These are phyloP conservation scores for Pseudomyrmex pallidus DNA, from an alignment of 1,140 invertebrate species.

Conservation along the genomic window DNA sequence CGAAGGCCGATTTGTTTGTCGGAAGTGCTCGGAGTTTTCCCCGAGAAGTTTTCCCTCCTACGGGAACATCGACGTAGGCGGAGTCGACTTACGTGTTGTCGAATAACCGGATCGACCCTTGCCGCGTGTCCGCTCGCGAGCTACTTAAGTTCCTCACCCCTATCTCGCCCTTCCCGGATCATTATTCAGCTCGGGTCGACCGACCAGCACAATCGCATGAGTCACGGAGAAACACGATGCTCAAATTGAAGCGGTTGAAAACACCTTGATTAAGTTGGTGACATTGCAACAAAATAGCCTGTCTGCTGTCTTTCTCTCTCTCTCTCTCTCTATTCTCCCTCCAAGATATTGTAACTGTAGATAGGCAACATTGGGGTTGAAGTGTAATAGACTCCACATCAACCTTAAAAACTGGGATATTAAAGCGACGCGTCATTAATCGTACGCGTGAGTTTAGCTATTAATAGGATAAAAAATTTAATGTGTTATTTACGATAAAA, in stretches of 20 bases:
- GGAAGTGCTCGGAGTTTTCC: conserved; percentile 68
- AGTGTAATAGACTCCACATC: conserved; percentile 27
- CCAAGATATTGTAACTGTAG: conserved; percentile 27
- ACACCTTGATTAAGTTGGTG: conserved; percentile 57
- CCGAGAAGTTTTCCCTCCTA: conserved; percentile 65
- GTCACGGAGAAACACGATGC: conserved; percentile 53
- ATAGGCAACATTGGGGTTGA: conserved; percentile 15
- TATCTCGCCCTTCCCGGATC: conserved; percentile 58
- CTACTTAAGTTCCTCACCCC: conserved; percentile 68
- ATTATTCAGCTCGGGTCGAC: conserved; percentile 61
- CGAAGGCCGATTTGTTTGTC: conserved; percentile 67
- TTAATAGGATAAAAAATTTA: conserved; percentile 1
- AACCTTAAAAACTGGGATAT: conserved; percentile 13
- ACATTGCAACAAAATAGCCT: conserved; percentile 58
- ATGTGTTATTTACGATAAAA: conserved; percentile 14
- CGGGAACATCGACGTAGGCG: conserved; percentile 57
- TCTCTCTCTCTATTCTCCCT: background rate
- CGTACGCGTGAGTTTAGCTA: background rate
- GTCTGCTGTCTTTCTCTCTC: background rate
- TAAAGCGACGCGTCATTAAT: conserved; percentile 32
- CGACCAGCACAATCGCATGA: conserved; percentile 47
- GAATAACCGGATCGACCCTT: conserved; percentile 75
- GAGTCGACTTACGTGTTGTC: conserved; percentile 72
- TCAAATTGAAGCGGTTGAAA: conserved; percentile 53
- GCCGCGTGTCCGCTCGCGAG: conserved; percentile 60